These are phyloP conservation scores for Bothrops jararaca DNA, from an alignment of 2,113 vertebrate genomes.

Conservation along the genomic window DNA sequence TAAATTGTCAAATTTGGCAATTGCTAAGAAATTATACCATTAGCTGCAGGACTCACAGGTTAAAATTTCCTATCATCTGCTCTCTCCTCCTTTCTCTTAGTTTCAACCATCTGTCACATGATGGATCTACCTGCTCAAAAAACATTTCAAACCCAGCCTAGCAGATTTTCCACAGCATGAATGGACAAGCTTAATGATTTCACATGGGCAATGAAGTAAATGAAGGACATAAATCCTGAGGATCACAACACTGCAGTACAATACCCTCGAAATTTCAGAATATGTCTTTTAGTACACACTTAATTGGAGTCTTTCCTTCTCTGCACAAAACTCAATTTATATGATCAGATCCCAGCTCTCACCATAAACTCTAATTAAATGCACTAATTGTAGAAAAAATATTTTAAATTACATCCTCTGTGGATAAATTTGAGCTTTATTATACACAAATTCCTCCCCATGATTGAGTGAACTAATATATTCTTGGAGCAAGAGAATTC, in stretches of 20 bases:
- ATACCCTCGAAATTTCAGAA: neutral
- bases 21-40: neutral
- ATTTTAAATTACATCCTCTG: slow-evolving; percentile 41
- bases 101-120: neutral
- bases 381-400: slow-evolving; percentile 25
- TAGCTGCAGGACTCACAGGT: neutral
- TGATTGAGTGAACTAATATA: slow-evolving; percentile 23
- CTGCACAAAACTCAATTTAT: neutral
- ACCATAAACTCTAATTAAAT: neutral
- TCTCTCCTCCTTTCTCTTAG: neutral
- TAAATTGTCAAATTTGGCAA: neutral
- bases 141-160: slow-evolving; percentile 16
- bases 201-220: neutral
- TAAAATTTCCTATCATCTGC: neutral
- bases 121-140: neutral
- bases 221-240: slow-evolving; percentile 15
- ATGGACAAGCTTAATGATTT: neutral
- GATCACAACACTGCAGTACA: slow-evolving; percentile 1
- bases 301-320: slow-evolving; percentile 23
- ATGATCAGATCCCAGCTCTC: neutral
- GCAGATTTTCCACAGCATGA: slow-evolving; percentile 15
- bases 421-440: slow-evolving; percentile 28
- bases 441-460: slow-evolving; percentile 18
- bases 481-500: slow-evolving; percentile 5
- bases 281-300: neutral